Evolutionary conservation across 2,797 vertebrate genomes (phyloP).

Genomic region (Buceros bicornis): DNA sequence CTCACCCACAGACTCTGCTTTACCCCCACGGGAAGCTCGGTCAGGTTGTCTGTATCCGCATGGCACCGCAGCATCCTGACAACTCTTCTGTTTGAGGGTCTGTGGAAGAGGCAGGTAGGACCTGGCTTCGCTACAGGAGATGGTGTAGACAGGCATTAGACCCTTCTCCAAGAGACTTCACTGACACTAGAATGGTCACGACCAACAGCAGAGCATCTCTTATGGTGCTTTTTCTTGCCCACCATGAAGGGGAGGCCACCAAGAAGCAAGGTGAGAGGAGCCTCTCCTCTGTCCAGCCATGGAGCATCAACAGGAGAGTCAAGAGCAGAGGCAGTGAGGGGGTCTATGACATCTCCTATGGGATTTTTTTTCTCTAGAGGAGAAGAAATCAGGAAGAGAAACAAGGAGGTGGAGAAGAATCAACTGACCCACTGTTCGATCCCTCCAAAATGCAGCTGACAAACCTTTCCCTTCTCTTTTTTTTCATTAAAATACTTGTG

Average conservation of each 20-base stretch:
- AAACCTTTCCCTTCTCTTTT: neutral
- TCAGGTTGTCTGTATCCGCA: neutral
- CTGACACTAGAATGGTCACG: accelerated
- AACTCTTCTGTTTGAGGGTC: neutral
- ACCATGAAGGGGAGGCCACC: neutral
- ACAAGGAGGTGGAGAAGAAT: neutral
- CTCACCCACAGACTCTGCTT: neutral
- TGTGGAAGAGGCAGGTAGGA: neutral
- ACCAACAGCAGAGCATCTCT: neutral
- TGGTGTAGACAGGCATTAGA: neutral
- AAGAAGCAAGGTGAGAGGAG: neutral
- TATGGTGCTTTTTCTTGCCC: neutral
- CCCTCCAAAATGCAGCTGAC: neutral
- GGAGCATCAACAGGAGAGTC: neutral
- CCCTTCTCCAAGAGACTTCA: neutral
- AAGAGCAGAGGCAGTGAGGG: neutral
- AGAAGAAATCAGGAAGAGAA: neutral
- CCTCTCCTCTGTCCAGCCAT: neutral
- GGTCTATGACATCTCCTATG: neutral
- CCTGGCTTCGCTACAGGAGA: neutral
- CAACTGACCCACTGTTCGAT: neutral
- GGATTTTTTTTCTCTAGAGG: neutral
- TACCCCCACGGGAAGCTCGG: neutral
- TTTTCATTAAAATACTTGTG: neutral
- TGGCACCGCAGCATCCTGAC: neutral